These are phyloP conservation scores for Branchinecta sandiegonensis DNA, from an alignment of 2,888 invertebrate species.

Conservation along the genomic window DNA sequence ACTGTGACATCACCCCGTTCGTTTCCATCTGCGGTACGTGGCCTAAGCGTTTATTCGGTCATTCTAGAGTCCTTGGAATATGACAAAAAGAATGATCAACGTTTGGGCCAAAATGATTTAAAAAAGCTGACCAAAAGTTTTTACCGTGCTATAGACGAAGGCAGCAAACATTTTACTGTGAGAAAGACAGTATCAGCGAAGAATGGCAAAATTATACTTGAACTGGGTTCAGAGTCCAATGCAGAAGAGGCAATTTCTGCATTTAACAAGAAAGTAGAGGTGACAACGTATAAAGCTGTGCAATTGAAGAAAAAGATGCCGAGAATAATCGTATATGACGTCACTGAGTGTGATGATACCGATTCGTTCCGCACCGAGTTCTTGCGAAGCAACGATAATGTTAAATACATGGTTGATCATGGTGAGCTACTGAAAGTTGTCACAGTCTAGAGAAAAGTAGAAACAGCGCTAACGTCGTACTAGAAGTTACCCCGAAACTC, in stretches of 20 bases:
- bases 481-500: background rate
- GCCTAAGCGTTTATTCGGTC: constrained; percentile 11
- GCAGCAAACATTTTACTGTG: constrained; percentile 5
- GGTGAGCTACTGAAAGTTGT: constrained; percentile 12
- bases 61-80: background rate
- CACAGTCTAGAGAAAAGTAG: background rate
- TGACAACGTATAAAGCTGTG: constrained; percentile 7
- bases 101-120: constrained; percentile 12
- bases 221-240: constrained; percentile 11
- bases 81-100: background rate
- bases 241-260: constrained; percentile 9
- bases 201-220: constrained; percentile 12
- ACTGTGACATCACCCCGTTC: background rate
- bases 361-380: constrained; percentile 14
- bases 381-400: constrained; percentile 14
- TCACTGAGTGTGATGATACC: background rate
- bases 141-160: constrained; percentile 4
- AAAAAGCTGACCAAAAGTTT: constrained; percentile 11
- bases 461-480: background rate
- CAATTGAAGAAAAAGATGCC: constrained; percentile 5
- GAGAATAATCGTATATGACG: background rate
- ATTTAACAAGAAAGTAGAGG: constrained; percentile 16
- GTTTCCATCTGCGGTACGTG: background rate
- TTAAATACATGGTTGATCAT: constrained; percentile 3
- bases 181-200: constrained; percentile 12